Evolutionary conservation across 2,888 invertebrate species (phyloP).

Genomic region (Trichopria drosophilae): DNA sequence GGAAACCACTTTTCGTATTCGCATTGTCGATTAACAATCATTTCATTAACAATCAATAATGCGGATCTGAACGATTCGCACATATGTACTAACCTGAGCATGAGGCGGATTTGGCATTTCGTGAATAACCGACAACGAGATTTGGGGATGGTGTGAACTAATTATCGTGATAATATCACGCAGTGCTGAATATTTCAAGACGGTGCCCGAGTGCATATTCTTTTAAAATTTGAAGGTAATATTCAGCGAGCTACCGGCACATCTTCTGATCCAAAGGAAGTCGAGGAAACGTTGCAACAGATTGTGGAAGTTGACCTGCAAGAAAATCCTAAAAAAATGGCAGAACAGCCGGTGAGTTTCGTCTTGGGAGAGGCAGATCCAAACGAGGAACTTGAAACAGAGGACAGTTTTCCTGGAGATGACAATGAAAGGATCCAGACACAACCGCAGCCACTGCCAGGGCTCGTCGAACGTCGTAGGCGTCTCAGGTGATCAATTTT

Average conservation of each 20-base stretch:
- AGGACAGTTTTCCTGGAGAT: constrained; percentile 52
- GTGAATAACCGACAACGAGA: too few species aligned
- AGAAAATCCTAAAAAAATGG: too few species aligned
- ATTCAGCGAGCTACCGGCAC: constrained; percentile 6
- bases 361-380: constrained; percentile 52
- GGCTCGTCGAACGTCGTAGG: constrained; percentile 58
- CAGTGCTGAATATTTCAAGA: too few species aligned
- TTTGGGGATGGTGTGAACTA: too few species aligned
- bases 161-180: background rate
- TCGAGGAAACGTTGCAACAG: constrained; percentile 13
- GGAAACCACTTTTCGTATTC: too few species aligned
- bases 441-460: constrained; percentile 46
- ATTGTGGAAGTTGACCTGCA: constrained; percentile 1
- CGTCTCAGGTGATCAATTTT: constrained; percentile 57
- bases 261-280: constrained; percentile 14
- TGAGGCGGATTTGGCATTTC: too few species aligned
- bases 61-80: too few species aligned
- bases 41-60: too few species aligned
- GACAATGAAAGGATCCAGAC: constrained; percentile 40
- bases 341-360: constrained; percentile 53
- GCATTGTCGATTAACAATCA: too few species aligned
- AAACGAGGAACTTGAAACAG: constrained; percentile 49
- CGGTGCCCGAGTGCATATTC: too few species aligned
- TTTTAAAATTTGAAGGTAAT: too few species aligned
- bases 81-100: too few species aligned